These are phyloP conservation scores for Zaprionus africanus DNA, from an alignment of 1,140 invertebrate species.

Conservation along the genomic window DNA sequence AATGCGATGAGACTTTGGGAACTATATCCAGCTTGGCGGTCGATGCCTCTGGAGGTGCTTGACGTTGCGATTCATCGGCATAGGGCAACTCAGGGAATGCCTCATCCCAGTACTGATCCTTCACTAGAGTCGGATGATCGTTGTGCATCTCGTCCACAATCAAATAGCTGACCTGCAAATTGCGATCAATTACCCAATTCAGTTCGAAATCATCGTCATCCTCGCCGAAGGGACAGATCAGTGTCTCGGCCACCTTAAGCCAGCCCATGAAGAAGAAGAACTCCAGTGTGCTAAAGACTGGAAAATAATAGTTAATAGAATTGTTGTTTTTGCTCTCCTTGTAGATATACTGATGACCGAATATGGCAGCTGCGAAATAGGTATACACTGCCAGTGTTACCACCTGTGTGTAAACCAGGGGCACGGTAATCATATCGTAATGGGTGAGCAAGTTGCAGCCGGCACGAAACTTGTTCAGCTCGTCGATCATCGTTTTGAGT, in stretches of 20 bases:
- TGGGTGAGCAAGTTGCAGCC: constrained; percentile 92
- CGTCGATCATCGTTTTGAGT: constrained; percentile 95
- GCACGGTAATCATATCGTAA: constrained; percentile 96
- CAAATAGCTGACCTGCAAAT: constrained; percentile 93
- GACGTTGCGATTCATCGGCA: constrained; percentile 56
- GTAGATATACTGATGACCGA: constrained; percentile 91
- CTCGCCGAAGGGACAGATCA: constrained; percentile 94
- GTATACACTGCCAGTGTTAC: constrained; percentile 96
- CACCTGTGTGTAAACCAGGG: constrained; percentile 97
- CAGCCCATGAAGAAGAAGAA: constrained; percentile 95
- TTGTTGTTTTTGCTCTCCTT: constrained; percentile 76
- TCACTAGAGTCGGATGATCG: constrained; percentile 93
- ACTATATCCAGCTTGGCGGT: constrained; percentile 58
- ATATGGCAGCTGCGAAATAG: constrained; percentile 91
- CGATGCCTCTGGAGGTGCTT: constrained; percentile 64
- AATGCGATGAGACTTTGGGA: constrained; percentile 19
- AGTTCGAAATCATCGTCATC: constrained; percentile 91
- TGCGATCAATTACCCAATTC: constrained; percentile 95
- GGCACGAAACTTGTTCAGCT: constrained; percentile 94
- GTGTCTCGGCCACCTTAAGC: constrained; percentile 92
- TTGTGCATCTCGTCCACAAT: constrained; percentile 98
- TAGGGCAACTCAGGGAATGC: constrained; percentile 92
- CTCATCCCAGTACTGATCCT: constrained; percentile 95
- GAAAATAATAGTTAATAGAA: constrained; percentile 90
- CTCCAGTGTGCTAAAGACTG: constrained; percentile 92